Conservation (phyloP, 1,140 invertebrate species). For the Achatina immaculata region DNA sequence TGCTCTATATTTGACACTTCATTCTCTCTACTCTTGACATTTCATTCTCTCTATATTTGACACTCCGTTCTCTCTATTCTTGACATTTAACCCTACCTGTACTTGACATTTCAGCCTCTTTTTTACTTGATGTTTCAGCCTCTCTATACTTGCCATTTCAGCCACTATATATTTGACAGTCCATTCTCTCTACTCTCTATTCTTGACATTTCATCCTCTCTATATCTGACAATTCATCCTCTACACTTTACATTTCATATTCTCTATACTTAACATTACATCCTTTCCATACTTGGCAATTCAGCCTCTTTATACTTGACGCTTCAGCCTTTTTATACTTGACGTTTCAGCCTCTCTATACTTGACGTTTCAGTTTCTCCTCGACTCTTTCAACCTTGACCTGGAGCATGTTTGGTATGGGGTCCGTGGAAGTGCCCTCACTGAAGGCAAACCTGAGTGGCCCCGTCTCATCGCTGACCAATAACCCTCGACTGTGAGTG, state of each 20-base stretch:
- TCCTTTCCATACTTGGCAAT: not conserved
- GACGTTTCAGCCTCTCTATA: too few relatives aligned
- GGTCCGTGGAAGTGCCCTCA: constrained; percentile 42
- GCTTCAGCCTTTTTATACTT: too few relatives aligned
- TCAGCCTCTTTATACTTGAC: not conserved
- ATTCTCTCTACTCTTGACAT: too few relatives aligned
- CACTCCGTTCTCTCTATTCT: too few relatives aligned
- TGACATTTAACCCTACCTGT: too few relatives aligned
- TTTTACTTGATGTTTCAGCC: too few relatives aligned
- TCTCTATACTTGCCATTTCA: not conserved
- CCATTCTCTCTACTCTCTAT: too few relatives aligned
- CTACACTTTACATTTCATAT: not conserved
- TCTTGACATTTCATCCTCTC: not conserved
- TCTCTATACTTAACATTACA: not conserved
- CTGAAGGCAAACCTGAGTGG: not conserved
- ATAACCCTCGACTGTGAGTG: constrained; percentile 41
- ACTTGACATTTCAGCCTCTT: too few relatives aligned
- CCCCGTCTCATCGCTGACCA: constrained; percentile 49
- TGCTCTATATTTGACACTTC: too few relatives aligned
- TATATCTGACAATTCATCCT: not conserved
- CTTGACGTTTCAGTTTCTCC: constrained; percentile 34
- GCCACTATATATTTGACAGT: not conserved
- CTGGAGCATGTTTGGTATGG: constrained; percentile 57
- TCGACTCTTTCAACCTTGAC: constrained; percentile 48
- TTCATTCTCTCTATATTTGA: too few relatives aligned